A percentile compares a stretch with the other conserved stretches of the same genome.
Evolutionary conservation across 2,888 invertebrate genomes (phyloP).

Genomic region (Lycia hirtaria): DNA sequence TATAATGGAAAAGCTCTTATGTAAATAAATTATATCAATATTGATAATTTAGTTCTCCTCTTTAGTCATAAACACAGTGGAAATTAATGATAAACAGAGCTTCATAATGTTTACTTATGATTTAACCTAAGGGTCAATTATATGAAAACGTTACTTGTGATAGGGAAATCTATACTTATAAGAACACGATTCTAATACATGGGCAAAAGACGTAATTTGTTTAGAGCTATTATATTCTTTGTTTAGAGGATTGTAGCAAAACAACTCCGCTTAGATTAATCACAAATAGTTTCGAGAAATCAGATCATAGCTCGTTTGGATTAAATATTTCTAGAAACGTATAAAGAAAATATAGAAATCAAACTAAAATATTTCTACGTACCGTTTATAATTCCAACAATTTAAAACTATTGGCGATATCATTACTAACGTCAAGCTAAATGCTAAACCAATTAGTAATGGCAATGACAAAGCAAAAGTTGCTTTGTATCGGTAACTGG

Average conservation of each 20-base stretch:
- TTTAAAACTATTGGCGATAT: neutral
- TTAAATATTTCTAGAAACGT: neutral
- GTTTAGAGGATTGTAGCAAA: constrained; percentile 10
- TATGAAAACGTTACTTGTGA: constrained; percentile 43
- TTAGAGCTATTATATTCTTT: constrained; percentile 4
- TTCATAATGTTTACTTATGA: constrained; percentile 23
- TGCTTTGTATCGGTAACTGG: too few relatives aligned
- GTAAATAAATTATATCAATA: too few relatives aligned
- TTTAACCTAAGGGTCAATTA: constrained; percentile 45
- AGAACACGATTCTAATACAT: constrained; percentile 24
- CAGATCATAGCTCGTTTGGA: neutral
- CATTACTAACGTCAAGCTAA: neutral
- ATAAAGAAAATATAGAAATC: neutral
- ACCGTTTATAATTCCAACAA: neutral
- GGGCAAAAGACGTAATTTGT: constrained; percentile 23
- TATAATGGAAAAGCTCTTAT: too few relatives aligned
- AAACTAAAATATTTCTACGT: neutral
- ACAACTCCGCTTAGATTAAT: constrained; percentile 2
- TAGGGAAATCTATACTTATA: constrained; percentile 36
- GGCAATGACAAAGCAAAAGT: neutral
- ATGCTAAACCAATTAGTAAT: neutral
- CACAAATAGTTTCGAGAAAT: neutral
- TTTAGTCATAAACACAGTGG: neutral
- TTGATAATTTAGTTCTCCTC: neutral
- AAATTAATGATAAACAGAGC: constrained; percentile 13